phyloP scores from a whole-genome alignment of 2,888 invertebrate genomes.

The Xanthia icteritia region DNA sequence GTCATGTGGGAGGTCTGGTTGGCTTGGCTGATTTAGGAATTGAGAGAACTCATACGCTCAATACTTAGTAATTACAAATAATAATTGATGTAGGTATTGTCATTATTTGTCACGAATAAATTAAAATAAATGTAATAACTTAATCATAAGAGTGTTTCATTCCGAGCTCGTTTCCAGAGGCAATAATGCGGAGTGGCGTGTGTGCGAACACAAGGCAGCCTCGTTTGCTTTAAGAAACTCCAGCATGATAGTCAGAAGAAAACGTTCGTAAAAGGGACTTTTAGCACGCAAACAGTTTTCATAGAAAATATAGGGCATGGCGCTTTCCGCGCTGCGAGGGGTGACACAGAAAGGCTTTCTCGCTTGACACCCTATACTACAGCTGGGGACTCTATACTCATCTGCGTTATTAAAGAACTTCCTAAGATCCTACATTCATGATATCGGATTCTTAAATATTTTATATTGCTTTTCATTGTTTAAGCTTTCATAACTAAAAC shows the following conservation, averaged over 20 bases:
- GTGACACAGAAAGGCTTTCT: conserved; percentile 87
- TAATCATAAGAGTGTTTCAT: conserved; percentile 68
- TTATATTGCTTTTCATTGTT: conserved; percentile 18
- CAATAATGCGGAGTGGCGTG: conserved; percentile 35
- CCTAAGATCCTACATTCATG: conserved; percentile 49
- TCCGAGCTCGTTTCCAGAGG: conserved; percentile 49
- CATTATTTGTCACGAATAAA: conserved; percentile 87
- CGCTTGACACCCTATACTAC: conserved; percentile 74
- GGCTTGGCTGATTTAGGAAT: conserved; percentile 88
- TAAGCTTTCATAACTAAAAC: conserved; percentile 8
- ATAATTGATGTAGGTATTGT: conserved; percentile 82
- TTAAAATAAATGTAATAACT: conserved; percentile 84
- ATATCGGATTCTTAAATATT: conserved; percentile 30
- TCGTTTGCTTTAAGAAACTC: conserved; percentile 61
- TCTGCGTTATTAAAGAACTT: conserved; percentile 78
- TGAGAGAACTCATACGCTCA: conserved; percentile 89
- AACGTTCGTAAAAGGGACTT: conserved; percentile 70
- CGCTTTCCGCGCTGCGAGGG: conserved; percentile 76
- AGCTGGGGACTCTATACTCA: conserved; percentile 68
- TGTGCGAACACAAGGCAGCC: conserved; percentile 39
- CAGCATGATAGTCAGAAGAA: conserved; percentile 59
- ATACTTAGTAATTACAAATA: conserved; percentile 81
- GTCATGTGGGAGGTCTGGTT: conserved; percentile 73
- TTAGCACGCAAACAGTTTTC: conserved; percentile 80
- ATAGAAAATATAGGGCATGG: conserved; percentile 85